These are phyloP conservation scores for Amphiduros pacificus DNA, from an alignment of 2,888 invertebrate species.

Conservation along the genomic window DNA sequence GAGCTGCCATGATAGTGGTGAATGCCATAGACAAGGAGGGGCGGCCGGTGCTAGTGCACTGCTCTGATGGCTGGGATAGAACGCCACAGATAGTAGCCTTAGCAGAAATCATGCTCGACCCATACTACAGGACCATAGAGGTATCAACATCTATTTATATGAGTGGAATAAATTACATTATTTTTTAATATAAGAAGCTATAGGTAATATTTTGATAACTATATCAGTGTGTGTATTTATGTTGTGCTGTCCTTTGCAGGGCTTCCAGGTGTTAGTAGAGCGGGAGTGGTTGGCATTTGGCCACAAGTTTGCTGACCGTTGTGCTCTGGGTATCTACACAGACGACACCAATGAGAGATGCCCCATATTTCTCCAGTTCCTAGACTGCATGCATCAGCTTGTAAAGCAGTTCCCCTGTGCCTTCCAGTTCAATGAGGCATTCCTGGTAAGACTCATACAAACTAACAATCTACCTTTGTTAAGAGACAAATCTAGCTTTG, in stretches of 20 bases:
- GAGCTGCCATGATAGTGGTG: slow-evolving; percentile 79
- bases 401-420: slow-evolving; percentile 84
- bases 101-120: slow-evolving; percentile 89
- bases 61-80: slow-evolving; percentile 98
- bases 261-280: slow-evolving; percentile 89
- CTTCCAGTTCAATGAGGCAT: slow-evolving; percentile 93
- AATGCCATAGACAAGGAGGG: slow-evolving; percentile 73
- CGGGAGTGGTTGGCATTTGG: slow-evolving; percentile 98
- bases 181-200: too few relatives aligned
- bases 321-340: slow-evolving; percentile 66
- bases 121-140: slow-evolving; percentile 89
- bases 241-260: slow-evolving; percentile 71
- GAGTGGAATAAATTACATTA: too few relatives aligned
- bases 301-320: slow-evolving; percentile 96
- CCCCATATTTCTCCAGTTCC: slow-evolving; percentile 97
- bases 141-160: slow-evolving; percentile 56
- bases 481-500: too few relatives aligned
- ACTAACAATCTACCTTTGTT: too few relatives aligned
- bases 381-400: slow-evolving; percentile 94
- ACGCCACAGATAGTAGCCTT: slow-evolving; percentile 95
- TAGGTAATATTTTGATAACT: too few relatives aligned
- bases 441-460: slow-evolving; percentile 74
- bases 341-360: slow-evolving; percentile 94
- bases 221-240: too few relatives aligned
- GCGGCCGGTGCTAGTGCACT: slow-evolving; percentile 92